phyloP scores from a whole-genome alignment of 1,140 invertebrate species.

The Lucilia cuprina region DNA sequence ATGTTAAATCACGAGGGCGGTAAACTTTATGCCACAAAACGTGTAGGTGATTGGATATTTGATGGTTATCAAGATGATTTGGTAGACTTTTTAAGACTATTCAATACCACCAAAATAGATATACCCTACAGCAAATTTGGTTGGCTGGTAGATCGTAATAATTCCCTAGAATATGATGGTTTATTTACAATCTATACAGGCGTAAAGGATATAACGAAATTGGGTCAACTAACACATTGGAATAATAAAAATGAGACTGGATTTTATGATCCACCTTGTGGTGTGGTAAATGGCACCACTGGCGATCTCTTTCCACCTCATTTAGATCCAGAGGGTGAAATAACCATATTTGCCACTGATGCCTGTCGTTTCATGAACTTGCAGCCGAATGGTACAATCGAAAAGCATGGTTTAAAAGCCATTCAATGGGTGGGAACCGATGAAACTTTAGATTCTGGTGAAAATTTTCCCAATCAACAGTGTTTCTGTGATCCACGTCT shows the following conservation, averaged over 20 bases:
- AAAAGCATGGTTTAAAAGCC: slow-evolving; percentile 66
- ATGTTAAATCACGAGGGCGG: slow-evolving; percentile 66
- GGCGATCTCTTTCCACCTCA: slow-evolving; percentile 81
- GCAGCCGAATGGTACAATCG: slow-evolving; percentile 46
- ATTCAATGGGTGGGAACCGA: slow-evolving; percentile 69
- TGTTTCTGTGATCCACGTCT: slow-evolving; percentile 66
- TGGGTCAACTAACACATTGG: slow-evolving; percentile 75
- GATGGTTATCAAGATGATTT: slow-evolving; percentile 77
- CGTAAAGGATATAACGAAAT: slow-evolving; percentile 66
- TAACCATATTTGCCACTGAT: slow-evolving; percentile 74
- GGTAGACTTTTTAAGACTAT: slow-evolving; percentile 67
- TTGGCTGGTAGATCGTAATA: slow-evolving; percentile 82
- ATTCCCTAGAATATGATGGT: slow-evolving; percentile 75
- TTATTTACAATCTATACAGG: slow-evolving; percentile 79
- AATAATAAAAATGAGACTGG: slow-evolving; percentile 67
- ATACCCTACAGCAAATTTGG: slow-evolving; percentile 77
- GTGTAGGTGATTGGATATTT: slow-evolving; percentile 73
- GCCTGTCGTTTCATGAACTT: slow-evolving; percentile 70
- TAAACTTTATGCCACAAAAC: slow-evolving; percentile 69
- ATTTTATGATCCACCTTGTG: slow-evolving; percentile 70
- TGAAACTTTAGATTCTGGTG: slow-evolving; percentile 73
- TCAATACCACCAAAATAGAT: slow-evolving; percentile 65
- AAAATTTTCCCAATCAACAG: slow-evolving; percentile 67
- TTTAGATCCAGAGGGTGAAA: slow-evolving; percentile 64
- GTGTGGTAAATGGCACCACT: slow-evolving; percentile 71